A percentile compares a stretch with the other conserved stretches of the same genome.
These are phyloP conservation scores for Meiosimyza decipiens DNA, from an alignment of 2,888 invertebrate species.

Conservation along the genomic window DNA sequence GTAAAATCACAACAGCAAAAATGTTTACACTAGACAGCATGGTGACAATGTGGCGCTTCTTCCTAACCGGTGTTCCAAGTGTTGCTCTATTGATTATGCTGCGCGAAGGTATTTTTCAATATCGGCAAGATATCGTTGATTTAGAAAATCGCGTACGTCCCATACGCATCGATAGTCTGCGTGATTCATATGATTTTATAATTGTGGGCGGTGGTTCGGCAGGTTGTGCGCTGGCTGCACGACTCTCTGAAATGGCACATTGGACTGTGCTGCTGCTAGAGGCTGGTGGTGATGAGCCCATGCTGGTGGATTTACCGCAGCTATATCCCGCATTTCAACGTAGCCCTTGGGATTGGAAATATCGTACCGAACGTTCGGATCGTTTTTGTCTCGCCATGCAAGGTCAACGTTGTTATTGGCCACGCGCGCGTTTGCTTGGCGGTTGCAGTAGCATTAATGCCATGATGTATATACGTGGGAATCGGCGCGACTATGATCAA, in stretches of 20 bases:
- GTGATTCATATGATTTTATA: slow-evolving; percentile 80
- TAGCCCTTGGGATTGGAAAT: slow-evolving; percentile 84
- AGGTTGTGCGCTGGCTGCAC: slow-evolving; percentile 81
- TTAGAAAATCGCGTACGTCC: slow-evolving; percentile 72
- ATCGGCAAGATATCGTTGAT: slow-evolving; percentile 80
- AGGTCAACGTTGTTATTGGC: slow-evolving; percentile 77
- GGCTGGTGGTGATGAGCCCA: slow-evolving; percentile 81
- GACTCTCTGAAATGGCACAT: slow-evolving; percentile 78
- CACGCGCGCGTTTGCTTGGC: slow-evolving; percentile 81
- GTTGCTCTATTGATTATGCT: slow-evolving; percentile 74
- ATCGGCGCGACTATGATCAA: slow-evolving; percentile 84
- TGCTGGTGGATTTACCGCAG: slow-evolving; percentile 78
- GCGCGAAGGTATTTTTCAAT: slow-evolving; percentile 72
- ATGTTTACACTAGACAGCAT: slow-evolving; percentile 55
- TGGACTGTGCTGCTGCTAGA: slow-evolving; percentile 83
- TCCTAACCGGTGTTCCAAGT: slow-evolving; percentile 74
- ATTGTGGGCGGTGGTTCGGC: slow-evolving; percentile 86
- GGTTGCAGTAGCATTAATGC: slow-evolving; percentile 89
- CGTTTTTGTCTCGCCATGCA: slow-evolving; percentile 77
- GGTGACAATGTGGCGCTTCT: slow-evolving; percentile 74
- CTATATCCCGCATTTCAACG: slow-evolving; percentile 78
- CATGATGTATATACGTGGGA: slow-evolving; percentile 89
- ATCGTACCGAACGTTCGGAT: slow-evolving; percentile 78
- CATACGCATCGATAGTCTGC: slow-evolving; percentile 69
- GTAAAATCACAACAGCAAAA: background rate